Base-by-base conservation (phyloP, 2,113 vertebrate species). In the Illadopsis cleaveri region DNA sequence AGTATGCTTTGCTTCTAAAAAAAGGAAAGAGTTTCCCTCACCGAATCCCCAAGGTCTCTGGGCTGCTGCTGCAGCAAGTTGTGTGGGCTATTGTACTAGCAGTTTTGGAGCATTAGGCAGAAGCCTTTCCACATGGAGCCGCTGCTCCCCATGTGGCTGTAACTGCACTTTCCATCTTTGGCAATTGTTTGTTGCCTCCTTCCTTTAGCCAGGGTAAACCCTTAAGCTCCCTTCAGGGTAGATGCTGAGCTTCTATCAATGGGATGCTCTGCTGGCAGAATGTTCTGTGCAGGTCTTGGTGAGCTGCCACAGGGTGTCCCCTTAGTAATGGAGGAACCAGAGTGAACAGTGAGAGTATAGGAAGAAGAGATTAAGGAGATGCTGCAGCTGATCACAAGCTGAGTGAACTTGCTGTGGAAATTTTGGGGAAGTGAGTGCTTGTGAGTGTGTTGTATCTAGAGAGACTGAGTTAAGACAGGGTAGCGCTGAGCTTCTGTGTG, bases 1-100 rank as follows among this genome's bases (percentile, higher is more conserved):
- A 93, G 88, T 83, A 83, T 95, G 95, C 94, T 96, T 96, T 95
- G 96, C 94, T 97, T 93, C 93, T 92, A 18, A 71, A 65, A 69
- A 45, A 35, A 80, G 44, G 66, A 76, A 71, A 79, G 93, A 3
- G 1, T 76, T 88, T 80, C 75, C 75, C 51, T 91, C 66, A 44
- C 73, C 0, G 9, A 78, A 81, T 82, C 79, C 68, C 85, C 45
- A 19, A 20, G 14, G 61, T 62, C 84, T 93, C 40, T 37, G 28
- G 60, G 78, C 70, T 64, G 91, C 90, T 92, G 79, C 89, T 72
- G 91, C 91, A 93, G 83, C 61, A 60, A 84, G 84, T 73, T 78
- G 31, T 62, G 82, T 86, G 92, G 58, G 84, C 90, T 90, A 54
- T 80, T 57, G 78, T 64, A 72, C 60, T 66, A 4, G 91, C 48